phyloP scores from a whole-genome alignment of 2,113 vertebrate genomes.

The Rhea pennata region DNA sequence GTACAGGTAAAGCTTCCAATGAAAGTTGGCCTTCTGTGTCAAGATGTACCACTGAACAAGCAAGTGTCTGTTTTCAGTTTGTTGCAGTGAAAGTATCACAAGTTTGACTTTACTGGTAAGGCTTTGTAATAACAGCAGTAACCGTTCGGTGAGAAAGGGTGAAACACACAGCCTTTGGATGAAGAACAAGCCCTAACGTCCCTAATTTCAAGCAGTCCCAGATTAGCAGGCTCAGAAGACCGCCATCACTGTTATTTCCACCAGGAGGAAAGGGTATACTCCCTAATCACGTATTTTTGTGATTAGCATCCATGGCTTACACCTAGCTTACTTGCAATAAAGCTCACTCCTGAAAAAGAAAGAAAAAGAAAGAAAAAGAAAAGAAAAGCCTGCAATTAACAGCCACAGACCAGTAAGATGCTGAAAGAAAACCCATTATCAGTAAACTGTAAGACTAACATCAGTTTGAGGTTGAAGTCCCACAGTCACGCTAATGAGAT shows the following conservation, averaged over 20 bases:
- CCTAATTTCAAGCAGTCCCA: not conserved
- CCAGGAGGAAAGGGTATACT: not conserved
- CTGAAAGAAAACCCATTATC: not conserved
- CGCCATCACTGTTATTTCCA: not conserved
- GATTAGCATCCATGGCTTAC: not conserved
- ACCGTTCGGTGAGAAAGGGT: not conserved
- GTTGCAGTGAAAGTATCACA: not conserved
- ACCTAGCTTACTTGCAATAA: not conserved
- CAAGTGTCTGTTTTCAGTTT: not conserved
- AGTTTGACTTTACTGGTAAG: not conserved
- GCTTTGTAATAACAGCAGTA: not conserved
- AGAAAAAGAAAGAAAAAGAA: not conserved
- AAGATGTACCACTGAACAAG: not conserved
- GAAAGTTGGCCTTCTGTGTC: not conserved
- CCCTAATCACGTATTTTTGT: rapidly evolving
- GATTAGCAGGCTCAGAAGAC: not conserved
- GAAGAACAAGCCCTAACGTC: not conserved
- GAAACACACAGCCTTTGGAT: not conserved
- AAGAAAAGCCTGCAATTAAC: not conserved
- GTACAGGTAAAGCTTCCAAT: not conserved
- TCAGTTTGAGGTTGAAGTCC: not conserved
- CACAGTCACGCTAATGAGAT: not conserved
- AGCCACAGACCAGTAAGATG: not conserved
- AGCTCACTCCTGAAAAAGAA: not conserved
- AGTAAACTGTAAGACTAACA: not conserved